Base-by-base conservation (phyloP, 2,113 vertebrate species). In the Podarcis raffonei region DNA sequence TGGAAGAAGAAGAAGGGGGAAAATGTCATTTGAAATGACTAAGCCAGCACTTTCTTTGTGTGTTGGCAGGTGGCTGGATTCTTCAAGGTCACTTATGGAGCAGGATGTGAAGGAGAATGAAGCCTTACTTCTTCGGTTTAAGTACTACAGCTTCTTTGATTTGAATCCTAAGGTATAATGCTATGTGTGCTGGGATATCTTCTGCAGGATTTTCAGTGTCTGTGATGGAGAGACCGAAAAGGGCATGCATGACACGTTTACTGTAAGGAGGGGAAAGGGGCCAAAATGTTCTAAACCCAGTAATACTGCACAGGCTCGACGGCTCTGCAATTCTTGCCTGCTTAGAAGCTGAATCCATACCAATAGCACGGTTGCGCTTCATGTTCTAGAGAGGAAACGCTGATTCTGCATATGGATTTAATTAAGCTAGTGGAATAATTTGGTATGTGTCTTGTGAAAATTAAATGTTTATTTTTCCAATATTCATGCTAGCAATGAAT, bases 111-210 rank as follows among this genome's bases (percentile, higher is more conserved):
- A 99, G 90, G 99, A 99, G 93, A 99, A 99, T 0, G 99, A 99
- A 79, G 99, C 99, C 88, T 97, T 99, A 91, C 96, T 99, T 82
- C 97, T 99, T 92, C 98, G 98, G 94, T 99, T 99, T 96, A 99
- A 99, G 95, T 99, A 99, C 93, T 98, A 99, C 98, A 99, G 99
- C 96, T 99, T 99, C 97, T 99, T 99, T 95, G 99, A 99, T 97
- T 98, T 99, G 95, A 99, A 99, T 96, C 99, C 99, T 85, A 99
- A 99, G 99, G 99, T 99, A 97, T 74, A 30, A 5, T 95, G 84
- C 88, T 87, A 6, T 88, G 89, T 42, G 6, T 1, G 1, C 8
- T 81, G 37, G 8, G 30, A 81, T 81, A 42, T 66, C 30, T 7
- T 32, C 30, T 30, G n/a, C 53, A 75, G 68, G 25, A 37, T 81